Evolutionary conservation across 2,113 vertebrate species (phyloP).

Genomic region (Oryzias javanicus): DNA sequence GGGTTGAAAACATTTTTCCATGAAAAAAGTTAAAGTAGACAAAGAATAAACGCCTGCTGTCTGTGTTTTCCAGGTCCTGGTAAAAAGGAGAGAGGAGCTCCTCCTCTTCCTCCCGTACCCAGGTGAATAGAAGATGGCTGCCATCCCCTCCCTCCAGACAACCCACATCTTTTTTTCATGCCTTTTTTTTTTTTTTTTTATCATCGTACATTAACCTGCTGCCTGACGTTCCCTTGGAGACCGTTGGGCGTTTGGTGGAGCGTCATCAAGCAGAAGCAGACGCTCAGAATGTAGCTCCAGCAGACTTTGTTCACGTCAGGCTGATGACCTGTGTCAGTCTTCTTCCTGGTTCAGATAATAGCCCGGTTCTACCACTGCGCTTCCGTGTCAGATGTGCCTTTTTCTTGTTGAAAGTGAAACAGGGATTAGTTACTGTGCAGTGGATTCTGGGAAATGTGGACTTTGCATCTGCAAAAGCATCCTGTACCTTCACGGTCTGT

Average conservation of each 20-base stretch:
- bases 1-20: background rate
- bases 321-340: too few relatives aligned
- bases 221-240: slow-evolving; percentile 22
- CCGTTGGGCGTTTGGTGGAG: slow-evolving; percentile 15
- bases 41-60: slow-evolving; percentile 4
- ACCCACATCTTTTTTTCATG: background rate
- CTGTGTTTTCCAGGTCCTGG: slow-evolving; percentile 79
- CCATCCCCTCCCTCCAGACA: slow-evolving; percentile 3
- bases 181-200: slow-evolving; percentile 2
- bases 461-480: background rate
- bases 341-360: background rate
- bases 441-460: background rate
- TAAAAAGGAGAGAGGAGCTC: slow-evolving; percentile 91
- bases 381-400: slow-evolving; percentile 58
- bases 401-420: slow-evolving; percentile 1
- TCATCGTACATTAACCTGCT: slow-evolving; percentile 28
- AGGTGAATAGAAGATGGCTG: slow-evolving; percentile 82
- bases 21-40: background rate
- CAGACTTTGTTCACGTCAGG: slow-evolving; percentile 7
- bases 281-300: slow-evolving; percentile 9
- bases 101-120: slow-evolving; percentile 88
- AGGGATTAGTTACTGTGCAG: too few relatives aligned
- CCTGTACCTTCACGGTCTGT: slow-evolving; percentile 1
- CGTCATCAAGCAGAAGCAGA: slow-evolving; percentile 17
- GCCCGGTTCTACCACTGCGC: slow-evolving; percentile 16